Conservation (phyloP, 2,888 invertebrate genomes). For the Drosophila mimica region DNA sequence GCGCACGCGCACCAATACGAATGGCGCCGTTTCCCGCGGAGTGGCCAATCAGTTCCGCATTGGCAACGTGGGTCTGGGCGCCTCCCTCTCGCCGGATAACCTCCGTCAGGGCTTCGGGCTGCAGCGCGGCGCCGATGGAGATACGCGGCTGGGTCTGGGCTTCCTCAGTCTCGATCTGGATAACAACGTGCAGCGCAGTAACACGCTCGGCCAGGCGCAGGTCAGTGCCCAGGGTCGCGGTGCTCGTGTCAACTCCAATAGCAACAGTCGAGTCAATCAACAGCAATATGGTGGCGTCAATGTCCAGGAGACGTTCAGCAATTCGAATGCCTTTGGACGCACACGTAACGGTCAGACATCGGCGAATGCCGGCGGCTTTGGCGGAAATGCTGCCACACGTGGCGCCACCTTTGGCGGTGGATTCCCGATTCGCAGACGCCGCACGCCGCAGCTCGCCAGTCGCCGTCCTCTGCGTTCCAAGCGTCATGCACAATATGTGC, state of each 20-base stretch:
- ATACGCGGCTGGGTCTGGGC: conserved; percentile 78
- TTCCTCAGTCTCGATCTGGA: conserved; percentile 77
- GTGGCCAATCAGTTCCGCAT: conserved; percentile 78
- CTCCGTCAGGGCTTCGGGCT: conserved; percentile 78
- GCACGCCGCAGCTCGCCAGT: conserved; percentile 22
- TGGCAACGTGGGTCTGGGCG: conserved; percentile 79
- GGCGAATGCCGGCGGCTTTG: conserved; percentile 71
- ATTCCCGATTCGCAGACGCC: conserved; percentile 39
- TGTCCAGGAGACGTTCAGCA: conserved; percentile 71
- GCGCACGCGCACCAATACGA: conserved; percentile 69
- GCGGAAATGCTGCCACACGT: conserved; percentile 58
- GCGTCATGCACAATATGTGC: conserved; percentile 69
- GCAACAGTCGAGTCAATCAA: conserved; percentile 65
- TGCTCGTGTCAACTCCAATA: conserved; percentile 69
- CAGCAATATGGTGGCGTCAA: conserved; percentile 73
- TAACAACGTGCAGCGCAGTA: conserved; percentile 55
- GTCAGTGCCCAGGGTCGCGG: conserved; percentile 80
- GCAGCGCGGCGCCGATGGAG: conserved; percentile 76
- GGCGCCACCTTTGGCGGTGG: conserved; percentile 50
- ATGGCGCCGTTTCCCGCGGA: conserved; percentile 74
- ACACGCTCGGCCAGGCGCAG: conserved; percentile 59
- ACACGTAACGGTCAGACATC: conserved; percentile 75
- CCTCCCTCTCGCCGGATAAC: conserved; percentile 81
- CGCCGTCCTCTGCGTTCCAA: conserved; percentile 56
- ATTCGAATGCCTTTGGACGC: conserved; percentile 78